Base-by-base conservation (phyloP, 1,140 invertebrate genomes). In the Eulimnadia texana region DNA sequence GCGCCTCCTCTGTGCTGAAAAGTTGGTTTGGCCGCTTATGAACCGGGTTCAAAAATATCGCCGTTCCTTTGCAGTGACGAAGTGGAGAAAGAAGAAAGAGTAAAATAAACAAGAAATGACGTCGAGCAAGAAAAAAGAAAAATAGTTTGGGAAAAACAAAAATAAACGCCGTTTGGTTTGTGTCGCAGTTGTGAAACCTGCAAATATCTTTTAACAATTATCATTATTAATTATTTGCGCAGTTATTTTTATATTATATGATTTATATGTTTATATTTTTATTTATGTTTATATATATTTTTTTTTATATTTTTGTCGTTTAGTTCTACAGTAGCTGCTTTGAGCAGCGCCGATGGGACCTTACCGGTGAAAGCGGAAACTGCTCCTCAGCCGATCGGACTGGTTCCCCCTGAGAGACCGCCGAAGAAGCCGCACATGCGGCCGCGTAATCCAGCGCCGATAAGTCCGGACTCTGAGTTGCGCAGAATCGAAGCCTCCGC, bases 391-490 rank as follows among this genome's bases (percentile, higher is more conserved):
- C 50, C 9, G 50, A 20, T 11, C 9, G 55, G 55, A 33, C 53
- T 61, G 13, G 50, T 61, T 19, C 71, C 71, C 42, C 85, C 85
- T 0, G 85, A 88, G 65, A 72, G 80, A 58, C 80, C 80, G 2
- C 81, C 81, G 11, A 88, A 88, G 71, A 87, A 87, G 70, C 84
- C 84, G 0, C 82, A 85, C 67, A 68, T 85, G n/a, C 68, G 82
- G 66, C 75, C 72, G 25, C 11, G 29, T 11, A 13, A 20, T 22
- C 2, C n/a, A n/a, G 47, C 28, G 25, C 54, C 51, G 9, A 63
- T 50, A 71, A 69, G 69, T 75, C 69, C 67, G 65, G 73, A 78
- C 29, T 72, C 80, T 23, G 74, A 84, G n/a, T 77, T 67, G 58
- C 58, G 60, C 28, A 42, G 67, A 22, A 65, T 67, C 42, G 67